phyloP scores from a whole-genome alignment of 2,113 vertebrate genomes.

The Melanotaenia duboulayi region DNA sequence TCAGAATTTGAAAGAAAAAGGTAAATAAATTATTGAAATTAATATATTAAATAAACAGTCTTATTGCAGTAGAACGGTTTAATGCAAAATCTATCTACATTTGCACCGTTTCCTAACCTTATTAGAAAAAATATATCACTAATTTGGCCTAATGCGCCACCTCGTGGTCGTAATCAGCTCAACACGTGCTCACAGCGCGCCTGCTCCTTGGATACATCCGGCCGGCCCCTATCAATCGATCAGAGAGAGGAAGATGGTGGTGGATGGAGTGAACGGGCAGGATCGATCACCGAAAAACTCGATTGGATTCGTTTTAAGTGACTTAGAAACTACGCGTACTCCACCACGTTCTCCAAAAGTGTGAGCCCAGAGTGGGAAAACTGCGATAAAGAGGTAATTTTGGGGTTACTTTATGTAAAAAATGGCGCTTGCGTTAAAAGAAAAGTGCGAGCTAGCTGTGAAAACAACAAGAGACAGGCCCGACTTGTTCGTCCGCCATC shows the following conservation, averaged over 20 bases:
- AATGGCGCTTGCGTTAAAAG: constrained; percentile 27
- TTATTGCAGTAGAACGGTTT: too few species aligned
- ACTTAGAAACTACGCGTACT: constrained; percentile 14
- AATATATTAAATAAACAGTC: too few species aligned
- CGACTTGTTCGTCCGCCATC: constrained; percentile 68
- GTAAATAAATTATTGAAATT: too few species aligned
- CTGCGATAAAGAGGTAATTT: constrained; percentile 49
- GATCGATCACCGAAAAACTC: constrained; percentile 87
- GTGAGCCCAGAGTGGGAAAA: background rate
- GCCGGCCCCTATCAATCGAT: constrained; percentile 87
- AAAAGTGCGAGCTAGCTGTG: constrained; percentile 6
- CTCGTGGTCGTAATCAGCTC: background rate
- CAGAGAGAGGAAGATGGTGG: constrained; percentile 86
- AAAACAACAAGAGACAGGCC: constrained; percentile 56
- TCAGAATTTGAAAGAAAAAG: background rate
- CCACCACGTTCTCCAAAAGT: background rate
- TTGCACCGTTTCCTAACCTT: background rate
- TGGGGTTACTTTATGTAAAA: background rate
- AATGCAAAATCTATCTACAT: too few species aligned
- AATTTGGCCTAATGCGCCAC: constrained; percentile 26
- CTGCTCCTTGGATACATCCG: constrained; percentile 57
- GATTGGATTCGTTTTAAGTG: constrained; percentile 73
- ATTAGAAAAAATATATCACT: background rate
- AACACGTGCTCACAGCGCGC: constrained; percentile 44
- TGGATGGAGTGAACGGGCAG: constrained; percentile 58